phyloP scores from a whole-genome alignment of 1,140 invertebrate species.

The Drosophila tsacasi region DNA sequence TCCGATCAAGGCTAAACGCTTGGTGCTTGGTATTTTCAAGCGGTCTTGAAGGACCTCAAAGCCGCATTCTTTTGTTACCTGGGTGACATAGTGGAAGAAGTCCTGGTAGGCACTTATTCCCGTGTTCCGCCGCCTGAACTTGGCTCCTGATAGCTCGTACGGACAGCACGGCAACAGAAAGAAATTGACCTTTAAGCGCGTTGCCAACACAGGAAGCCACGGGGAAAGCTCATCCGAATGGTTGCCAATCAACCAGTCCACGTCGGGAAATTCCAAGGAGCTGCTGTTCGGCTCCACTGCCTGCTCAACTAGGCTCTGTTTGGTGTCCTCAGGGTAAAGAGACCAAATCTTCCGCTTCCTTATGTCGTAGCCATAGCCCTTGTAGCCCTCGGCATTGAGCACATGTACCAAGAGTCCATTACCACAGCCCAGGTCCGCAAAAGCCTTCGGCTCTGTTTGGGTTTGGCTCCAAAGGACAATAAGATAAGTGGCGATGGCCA shows the following conservation, averaged over 20 bases:
- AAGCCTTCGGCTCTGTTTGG: constrained; percentile 86
- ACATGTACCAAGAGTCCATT: constrained; percentile 98
- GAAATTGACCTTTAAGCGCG: constrained; percentile 89
- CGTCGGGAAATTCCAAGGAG: constrained; percentile 89
- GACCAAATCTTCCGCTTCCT: constrained; percentile 96
- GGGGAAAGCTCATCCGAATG: constrained; percentile 99
- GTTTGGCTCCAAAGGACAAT: constrained; percentile 90
- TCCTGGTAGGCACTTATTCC: constrained; percentile 92
- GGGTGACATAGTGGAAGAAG: constrained; percentile 92
- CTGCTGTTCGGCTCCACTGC: constrained; percentile 90
- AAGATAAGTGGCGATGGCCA: constrained; percentile 97
- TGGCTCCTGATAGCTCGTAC: constrained; percentile 95
- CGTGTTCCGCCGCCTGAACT: constrained; percentile 90
- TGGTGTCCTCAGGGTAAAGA: constrained; percentile 88
- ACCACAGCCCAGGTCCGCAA: constrained; percentile 98
- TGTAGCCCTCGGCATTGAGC: constrained; percentile 92
- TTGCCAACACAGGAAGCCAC: constrained; percentile 97
- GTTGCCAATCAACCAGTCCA: constrained; percentile 98
- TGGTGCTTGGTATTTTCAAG: constrained; percentile 98
- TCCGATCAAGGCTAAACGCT: constrained; percentile 94
- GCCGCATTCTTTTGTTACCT: constrained; percentile 90
- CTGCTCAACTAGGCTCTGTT: constrained; percentile 86
- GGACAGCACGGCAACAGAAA: constrained; percentile 98
- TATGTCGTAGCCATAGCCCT: constrained; percentile 96
- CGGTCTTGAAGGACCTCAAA: constrained; percentile 92